Conservation (phyloP, 1,140 invertebrate species). For the Drosophila oshimai region DNA sequence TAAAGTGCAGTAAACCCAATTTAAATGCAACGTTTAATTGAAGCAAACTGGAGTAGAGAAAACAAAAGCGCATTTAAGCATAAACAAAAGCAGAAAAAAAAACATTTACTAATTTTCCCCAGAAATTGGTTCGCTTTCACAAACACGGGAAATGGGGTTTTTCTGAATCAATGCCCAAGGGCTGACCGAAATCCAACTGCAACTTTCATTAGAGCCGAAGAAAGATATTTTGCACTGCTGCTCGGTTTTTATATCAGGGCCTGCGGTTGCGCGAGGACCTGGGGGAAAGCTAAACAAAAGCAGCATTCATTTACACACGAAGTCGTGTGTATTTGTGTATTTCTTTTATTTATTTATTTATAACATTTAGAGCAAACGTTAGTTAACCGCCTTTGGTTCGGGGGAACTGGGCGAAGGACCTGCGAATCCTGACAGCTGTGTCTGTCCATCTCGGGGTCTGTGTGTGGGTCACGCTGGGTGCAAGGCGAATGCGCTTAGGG, state of each 20-base stretch:
- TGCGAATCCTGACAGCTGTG: slow-evolving; percentile 61
- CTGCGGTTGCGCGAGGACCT: slow-evolving; percentile 1
- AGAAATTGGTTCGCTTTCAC: neutral
- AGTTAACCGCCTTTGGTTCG: slow-evolving; percentile 34
- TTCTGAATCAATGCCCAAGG: slow-evolving; percentile 33
- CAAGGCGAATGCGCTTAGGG: slow-evolving; percentile 66
- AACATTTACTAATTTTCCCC: slow-evolving; percentile 28
- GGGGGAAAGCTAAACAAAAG: slow-evolving; percentile 22
- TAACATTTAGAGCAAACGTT: slow-evolving; percentile 64
- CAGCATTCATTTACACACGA: slow-evolving; percentile 25
- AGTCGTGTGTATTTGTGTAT: slow-evolving; percentile 10
- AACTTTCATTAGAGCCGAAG: slow-evolving; percentile 50
- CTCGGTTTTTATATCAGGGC: neutral
- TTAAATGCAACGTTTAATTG: slow-evolving; percentile 11
- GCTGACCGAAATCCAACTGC: slow-evolving; percentile 29
- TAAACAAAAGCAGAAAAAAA: slow-evolving; percentile 3
- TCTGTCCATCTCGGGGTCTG: slow-evolving; percentile 5
- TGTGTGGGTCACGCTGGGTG: slow-evolving; percentile 29
- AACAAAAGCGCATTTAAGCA: slow-evolving; percentile 47
- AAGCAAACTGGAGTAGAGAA: neutral
- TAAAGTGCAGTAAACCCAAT: neutral
- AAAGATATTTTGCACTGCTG: slow-evolving; percentile 17
- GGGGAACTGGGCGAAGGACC: slow-evolving; percentile 8
- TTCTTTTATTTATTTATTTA: slow-evolving; percentile 64
- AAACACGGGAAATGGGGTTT: neutral